Conservation (phyloP, 2,113 vertebrate species). For the Podocnemis expansa region DNA sequence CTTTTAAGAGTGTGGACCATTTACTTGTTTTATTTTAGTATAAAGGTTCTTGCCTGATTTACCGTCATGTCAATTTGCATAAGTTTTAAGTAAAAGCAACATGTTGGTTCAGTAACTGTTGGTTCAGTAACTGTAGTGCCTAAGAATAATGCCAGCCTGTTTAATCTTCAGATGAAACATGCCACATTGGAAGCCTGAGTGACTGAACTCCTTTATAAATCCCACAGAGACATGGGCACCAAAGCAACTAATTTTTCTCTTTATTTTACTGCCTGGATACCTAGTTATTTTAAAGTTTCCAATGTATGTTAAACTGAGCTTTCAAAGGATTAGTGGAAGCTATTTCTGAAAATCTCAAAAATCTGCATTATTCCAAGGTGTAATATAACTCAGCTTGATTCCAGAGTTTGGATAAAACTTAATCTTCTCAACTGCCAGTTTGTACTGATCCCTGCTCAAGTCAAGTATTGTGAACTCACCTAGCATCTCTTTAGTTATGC, state of each 20-base stretch:
- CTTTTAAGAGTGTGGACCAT: constrained; percentile 11
- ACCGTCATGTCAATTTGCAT: neutral
- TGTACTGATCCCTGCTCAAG: neutral
- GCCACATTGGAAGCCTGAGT: neutral
- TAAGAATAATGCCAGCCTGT: neutral
- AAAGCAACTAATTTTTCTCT: neutral
- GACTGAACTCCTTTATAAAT: neutral
- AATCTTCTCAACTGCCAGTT: neutral
- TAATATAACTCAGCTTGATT: neutral
- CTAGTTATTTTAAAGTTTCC: constrained; percentile 19
- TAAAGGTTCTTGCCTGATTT: neutral
- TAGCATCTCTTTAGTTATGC: neutral
- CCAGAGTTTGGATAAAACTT: neutral
- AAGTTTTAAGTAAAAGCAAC: neutral
- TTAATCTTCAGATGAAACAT: neutral
- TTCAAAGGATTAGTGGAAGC: neutral
- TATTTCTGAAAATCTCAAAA: neutral
- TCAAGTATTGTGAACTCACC: neutral
- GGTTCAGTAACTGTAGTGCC: neutral
- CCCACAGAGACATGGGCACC: neutral
- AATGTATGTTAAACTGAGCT: neutral
- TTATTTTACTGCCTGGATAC: neutral
- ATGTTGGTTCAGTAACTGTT: neutral
- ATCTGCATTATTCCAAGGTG: neutral
- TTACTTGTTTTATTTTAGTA: constrained; percentile 2